Conservation (phyloP, 2,797 vertebrate species). For the Thalassophryne amazonica region DNA sequence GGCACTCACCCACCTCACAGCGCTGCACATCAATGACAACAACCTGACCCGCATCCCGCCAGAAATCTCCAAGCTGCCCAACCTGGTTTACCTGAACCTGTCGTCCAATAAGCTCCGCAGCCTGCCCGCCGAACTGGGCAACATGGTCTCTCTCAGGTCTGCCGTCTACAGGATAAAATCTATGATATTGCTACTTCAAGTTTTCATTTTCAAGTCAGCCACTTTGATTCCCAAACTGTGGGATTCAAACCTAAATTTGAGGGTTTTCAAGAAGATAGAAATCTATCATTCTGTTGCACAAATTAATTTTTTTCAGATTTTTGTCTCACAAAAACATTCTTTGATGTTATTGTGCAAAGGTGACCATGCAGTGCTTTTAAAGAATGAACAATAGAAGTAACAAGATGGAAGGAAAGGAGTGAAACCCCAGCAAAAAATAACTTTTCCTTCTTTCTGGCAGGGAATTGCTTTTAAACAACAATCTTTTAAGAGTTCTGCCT, state of each 20-base stretch:
- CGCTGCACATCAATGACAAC: slow-evolving; percentile 98
- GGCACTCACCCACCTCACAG: slow-evolving; percentile 97
- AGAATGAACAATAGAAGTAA: not conserved
- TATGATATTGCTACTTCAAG: too few species aligned
- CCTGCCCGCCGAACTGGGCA: slow-evolving; percentile 98
- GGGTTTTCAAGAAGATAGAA: too few species aligned
- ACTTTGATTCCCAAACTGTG: too few species aligned
- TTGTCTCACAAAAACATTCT: too few species aligned
- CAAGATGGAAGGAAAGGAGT: not conserved
- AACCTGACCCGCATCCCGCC: slow-evolving; percentile 96
- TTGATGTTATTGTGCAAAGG: too few species aligned
- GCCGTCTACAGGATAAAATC: not conserved
- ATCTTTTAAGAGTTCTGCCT: slow-evolving; percentile 99
- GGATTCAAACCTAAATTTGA: too few species aligned
- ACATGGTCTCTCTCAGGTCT: slow-evolving; percentile 99
- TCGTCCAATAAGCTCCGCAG: slow-evolving; percentile 99
- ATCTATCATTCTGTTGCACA: too few species aligned
- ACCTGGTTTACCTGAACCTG: slow-evolving; percentile 97
- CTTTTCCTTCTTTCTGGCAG: slow-evolving; percentile 66
- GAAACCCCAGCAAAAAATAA: not conserved
- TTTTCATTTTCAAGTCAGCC: too few species aligned
- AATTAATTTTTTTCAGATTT: too few species aligned
- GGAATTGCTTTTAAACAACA: slow-evolving; percentile 99
- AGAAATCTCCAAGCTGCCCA: slow-evolving; percentile 97
- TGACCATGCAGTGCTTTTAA: too few species aligned